Percentiles rank a stretch among this genome's conserved stretches.
Evolutionary conservation across 2,113 vertebrate genomes (phyloP).

Genomic region (Recurvirostra avosetta): DNA sequence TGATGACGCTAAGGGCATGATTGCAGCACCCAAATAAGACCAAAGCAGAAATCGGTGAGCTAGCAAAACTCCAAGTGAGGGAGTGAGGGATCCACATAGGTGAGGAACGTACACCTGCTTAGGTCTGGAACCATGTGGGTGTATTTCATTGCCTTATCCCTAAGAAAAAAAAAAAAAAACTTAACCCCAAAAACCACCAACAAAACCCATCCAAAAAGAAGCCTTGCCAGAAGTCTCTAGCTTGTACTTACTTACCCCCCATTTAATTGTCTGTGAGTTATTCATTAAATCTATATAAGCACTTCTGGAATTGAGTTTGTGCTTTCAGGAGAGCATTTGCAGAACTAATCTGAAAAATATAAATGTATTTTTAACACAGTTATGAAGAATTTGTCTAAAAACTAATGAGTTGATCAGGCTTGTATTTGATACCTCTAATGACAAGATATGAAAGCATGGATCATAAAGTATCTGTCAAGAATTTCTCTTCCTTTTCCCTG

Average conservation of each 20-base stretch:
- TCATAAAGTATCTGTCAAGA: not conserved
- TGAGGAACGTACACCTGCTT: not conserved
- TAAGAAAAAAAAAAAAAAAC: not conserved
- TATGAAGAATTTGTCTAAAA: not conserved
- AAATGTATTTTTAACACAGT: fast-evolving
- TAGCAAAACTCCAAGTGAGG: not conserved
- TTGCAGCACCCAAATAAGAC: not conserved
- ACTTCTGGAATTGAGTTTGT: not conserved
- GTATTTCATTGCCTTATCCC: not conserved
- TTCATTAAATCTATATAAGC: not conserved
- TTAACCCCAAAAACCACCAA: not conserved
- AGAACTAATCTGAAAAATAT: not conserved
- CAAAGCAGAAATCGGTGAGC: not conserved
- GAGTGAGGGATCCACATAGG: not conserved
- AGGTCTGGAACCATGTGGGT: not conserved
- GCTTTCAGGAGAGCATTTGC: not conserved
- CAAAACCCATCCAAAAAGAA: not conserved
- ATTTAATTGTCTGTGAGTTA: not conserved
- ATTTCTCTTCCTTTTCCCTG: not conserved
- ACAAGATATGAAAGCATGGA: not conserved
- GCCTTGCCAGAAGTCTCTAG: not conserved
- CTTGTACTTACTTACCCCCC: not conserved
- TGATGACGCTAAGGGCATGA: not conserved
- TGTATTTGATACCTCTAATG: not conserved
- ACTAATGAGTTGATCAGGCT: not conserved